These are phyloP conservation scores for Smithornis capensis DNA, from an alignment of 2,113 vertebrate genomes.

Conservation along the genomic window DNA sequence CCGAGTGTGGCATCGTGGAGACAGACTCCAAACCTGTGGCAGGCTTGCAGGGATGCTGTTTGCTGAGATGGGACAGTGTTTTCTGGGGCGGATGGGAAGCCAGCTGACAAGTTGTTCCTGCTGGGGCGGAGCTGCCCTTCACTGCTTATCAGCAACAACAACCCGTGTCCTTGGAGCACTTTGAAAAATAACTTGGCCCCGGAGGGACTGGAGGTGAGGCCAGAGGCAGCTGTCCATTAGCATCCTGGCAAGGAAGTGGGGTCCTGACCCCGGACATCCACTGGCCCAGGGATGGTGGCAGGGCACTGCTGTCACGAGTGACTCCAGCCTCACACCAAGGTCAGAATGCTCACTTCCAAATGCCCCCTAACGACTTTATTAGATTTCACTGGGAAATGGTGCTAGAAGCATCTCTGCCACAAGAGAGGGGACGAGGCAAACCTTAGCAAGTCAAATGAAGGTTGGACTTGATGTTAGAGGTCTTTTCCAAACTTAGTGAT, in stretches of 20 bases:
- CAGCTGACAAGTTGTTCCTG: neutral
- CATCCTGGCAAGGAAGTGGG: neutral
- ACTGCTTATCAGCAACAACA: constrained; percentile 13
- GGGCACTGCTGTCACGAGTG: neutral
- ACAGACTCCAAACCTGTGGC: fast-evolving
- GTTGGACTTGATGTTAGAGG: neutral
- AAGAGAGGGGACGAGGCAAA: neutral
- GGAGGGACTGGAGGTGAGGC: neutral
- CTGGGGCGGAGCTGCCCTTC: constrained; percentile 36
- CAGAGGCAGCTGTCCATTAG: neutral
- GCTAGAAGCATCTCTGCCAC: neutral
- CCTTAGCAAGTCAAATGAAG: neutral
- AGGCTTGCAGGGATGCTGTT: neutral
- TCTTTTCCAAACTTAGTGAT: neutral
- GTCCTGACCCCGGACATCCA: neutral
- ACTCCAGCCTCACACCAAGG: neutral
- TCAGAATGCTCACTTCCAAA: neutral
- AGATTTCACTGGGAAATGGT: neutral
- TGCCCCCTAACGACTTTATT: neutral
- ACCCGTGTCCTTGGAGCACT: constrained; percentile 20
- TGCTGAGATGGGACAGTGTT: neutral
- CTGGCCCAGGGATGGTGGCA: neutral
- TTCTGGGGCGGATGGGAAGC: neutral
- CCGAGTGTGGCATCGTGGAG: neutral
- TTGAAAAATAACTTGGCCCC: neutral